These are phyloP conservation scores for Pocillopora verrucosa DNA, from an alignment of 64 coral and sea anemone genomes.

Conservation along the genomic window DNA sequence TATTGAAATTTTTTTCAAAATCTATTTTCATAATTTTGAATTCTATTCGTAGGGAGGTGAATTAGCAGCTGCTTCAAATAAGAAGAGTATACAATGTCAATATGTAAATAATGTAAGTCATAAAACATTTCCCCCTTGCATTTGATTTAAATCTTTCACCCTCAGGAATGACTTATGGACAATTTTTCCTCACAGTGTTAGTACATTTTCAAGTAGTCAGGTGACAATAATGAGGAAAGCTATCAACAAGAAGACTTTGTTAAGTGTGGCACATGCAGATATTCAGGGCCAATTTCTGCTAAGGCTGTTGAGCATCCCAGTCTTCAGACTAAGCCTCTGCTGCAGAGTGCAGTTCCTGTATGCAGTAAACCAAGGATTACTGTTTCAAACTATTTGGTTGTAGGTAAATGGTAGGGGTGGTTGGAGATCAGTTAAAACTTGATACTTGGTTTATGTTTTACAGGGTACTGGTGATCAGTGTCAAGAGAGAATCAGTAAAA, in stretches of 20 bases:
- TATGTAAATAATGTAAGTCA: slow-evolving; percentile 43
- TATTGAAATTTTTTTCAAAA: too few species aligned
- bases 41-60: slow-evolving; percentile 25
- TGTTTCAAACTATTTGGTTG: too few species aligned
- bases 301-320: too few species aligned
- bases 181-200: too few species aligned
- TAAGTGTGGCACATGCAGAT: too few species aligned
- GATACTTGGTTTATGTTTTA: neutral
- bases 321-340: too few species aligned
- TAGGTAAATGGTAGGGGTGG: neutral
- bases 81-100: slow-evolving; percentile 48
- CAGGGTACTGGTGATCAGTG: slow-evolving; percentile 76
- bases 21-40: neutral
- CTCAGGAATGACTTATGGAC: neutral
- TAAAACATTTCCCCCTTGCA: neutral
- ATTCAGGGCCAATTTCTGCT: too few species aligned
- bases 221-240: too few species aligned
- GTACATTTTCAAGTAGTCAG: too few species aligned
- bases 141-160: neutral
- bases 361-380: too few species aligned
- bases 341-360: too few species aligned
- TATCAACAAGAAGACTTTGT: too few species aligned
- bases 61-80: neutral
- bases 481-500: slow-evolving; percentile 88
- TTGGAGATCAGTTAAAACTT: neutral